Evolutionary conservation across 2,888 invertebrate genomes (phyloP), one percentile per base, ranked within the genome.

Genomic region (Chrysolina americana): DNA sequence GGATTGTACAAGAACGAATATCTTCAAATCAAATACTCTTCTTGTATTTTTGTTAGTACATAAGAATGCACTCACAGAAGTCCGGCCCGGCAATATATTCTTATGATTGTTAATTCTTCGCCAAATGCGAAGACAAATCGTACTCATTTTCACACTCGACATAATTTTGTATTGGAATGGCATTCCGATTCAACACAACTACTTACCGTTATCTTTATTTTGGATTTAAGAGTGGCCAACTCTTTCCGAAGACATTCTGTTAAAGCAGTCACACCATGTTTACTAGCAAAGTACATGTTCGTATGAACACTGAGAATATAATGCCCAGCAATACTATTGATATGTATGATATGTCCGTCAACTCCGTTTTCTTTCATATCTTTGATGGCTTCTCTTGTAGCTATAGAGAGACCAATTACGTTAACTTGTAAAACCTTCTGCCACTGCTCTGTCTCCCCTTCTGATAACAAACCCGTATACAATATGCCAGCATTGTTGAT

Each of bases 401-500:
- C 28, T 28, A 28, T 5, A 28, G 28, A 28, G 5, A 28, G 28
- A 28, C 2, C 28, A 28, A 28, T 28, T 28, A 28, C 2, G 5
- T 28, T 28, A 3, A 28, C 28, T 28, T 28, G 28, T 28, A 28
- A 5, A 5, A 28, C 5, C 5, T 28, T 28, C 5, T 28, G 28
- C 28, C 28, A 28, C 2, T 3, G 28, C 28, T 28, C 28, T 28
- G 28, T 28, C 28, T 3, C 28, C 5, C 28, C 28, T 28, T 28
- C 28, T 28, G 28, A 28, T 28, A 28, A 28, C 28, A 28, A 28
- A 2, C 28, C 28, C 28, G 5, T 3, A 28, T 5, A 3, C 28
- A 28, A 3, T 28, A 28, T 28, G 5, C 28, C 28, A 28, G 28
- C 28, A 28, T 88, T 87, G 74, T 88, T 88, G 6, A 88, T 81